Percentiles rank a stretch among this genome's conserved stretches.
These are phyloP conservation scores for Nymphalis urticae DNA, from an alignment of 2,888 invertebrate species.

Conservation along the genomic window DNA sequence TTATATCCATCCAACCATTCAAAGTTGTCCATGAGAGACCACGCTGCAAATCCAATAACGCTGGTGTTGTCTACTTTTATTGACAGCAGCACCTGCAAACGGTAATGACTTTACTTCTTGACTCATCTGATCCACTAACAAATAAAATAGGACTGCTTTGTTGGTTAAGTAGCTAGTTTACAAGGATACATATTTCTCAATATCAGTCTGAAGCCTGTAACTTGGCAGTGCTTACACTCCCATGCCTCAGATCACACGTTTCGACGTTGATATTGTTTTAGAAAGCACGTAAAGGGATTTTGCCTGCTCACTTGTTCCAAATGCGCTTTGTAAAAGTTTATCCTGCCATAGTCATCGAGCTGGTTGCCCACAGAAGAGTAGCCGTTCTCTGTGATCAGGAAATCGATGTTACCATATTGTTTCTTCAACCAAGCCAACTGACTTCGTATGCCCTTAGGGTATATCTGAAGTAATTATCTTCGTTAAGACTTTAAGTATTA, in stretches of 20 bases:
- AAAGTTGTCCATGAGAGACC: constrained; percentile 89
- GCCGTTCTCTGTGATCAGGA: constrained; percentile 76
- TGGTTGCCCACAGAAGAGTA: constrained; percentile 46
- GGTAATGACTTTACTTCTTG: background rate
- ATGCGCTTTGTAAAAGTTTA: constrained; percentile 45
- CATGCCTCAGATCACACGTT: too few relatives aligned
- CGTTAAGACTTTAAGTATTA: background rate
- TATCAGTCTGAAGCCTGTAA: too few relatives aligned
- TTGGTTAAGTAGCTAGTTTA: background rate
- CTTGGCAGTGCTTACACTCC: too few relatives aligned
- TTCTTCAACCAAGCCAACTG: constrained; percentile 65
- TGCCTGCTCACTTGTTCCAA: constrained; percentile 51
- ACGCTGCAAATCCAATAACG: constrained; percentile 85
- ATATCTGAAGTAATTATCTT: constrained; percentile 46
- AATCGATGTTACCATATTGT: constrained; percentile 60
- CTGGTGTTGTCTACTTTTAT: constrained; percentile 76
- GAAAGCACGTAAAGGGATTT: background rate
- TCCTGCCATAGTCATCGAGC: constrained; percentile 51
- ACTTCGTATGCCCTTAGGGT: constrained; percentile 71
- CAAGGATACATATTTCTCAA: too few relatives aligned
- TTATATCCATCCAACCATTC: constrained; percentile 87
- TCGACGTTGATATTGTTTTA: too few relatives aligned
- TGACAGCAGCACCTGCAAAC: constrained; percentile 46
- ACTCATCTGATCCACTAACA: too few relatives aligned
- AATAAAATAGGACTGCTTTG: too few relatives aligned